Evolutionary conservation across 2,888 invertebrate species (phyloP), one percentile per base, ranked within the genome.

Genomic region (Stenolophus ochropezus): DNA sequence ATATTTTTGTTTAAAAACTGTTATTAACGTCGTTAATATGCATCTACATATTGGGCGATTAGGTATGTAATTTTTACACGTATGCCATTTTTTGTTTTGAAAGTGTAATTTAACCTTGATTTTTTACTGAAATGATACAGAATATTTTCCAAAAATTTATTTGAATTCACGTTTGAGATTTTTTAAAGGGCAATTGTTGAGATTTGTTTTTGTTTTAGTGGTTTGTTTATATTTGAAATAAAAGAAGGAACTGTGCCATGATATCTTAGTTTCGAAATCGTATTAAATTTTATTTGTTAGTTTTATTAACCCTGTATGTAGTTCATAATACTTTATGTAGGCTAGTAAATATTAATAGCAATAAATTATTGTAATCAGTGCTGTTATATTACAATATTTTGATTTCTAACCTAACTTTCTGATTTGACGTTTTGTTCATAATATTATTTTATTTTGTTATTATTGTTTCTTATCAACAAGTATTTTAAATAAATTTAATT

Each of bases 51-150:
- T 27, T 21, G 42, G 27, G 6, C 21, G 49, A 42, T 77, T 77
- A 61, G 77, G 77, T 77, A 77, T 20, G 77, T 56, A 77, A 47
- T 33, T 47, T 75, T 56, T 58, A 51, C 53, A 77, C 61, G 47
- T 61, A 77, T 61, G n/a, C 58, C 53, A 23, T 61, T 77, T 77
- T 33, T 77, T 56, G 23, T 61, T 18, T 61, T 61, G 61, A 58
- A 42, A 33, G 56, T 76, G 58, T 42, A 6, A 33, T 47, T n/a
- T 73, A 73, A 73, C 73, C 73, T 73, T 73, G 73, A 73, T 51
- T 47, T 73, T 71, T 71, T 71, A 16, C 33, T 61, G n/a, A 25
- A 23, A 4, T 61, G 23, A n/a, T 25, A 61, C n/a, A 25, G 20
- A 23, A 27, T 25, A 65, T 27, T 42, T 71, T 71, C 16, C 16